Conservation (phyloP, 2,113 vertebrate species). For the rabbit (Oryctolagus cuniculus) region DNA sequence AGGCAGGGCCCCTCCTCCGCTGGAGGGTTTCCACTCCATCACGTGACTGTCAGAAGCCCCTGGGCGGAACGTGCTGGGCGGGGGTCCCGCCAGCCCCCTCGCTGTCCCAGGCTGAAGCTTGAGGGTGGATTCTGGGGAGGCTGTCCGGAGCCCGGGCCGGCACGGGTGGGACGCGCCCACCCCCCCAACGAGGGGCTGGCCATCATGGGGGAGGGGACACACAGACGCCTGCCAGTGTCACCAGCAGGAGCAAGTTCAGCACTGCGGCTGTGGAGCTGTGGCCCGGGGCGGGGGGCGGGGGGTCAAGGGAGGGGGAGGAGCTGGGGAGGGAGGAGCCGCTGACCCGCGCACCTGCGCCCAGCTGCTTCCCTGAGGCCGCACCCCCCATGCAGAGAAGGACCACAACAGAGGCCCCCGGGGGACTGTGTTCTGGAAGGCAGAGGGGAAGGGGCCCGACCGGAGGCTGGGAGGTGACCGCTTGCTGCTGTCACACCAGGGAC, state of each 20-base stretch:
- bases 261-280: accelerated
- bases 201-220: not conserved
- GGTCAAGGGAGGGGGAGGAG: too few species aligned
- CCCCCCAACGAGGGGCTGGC: not conserved
- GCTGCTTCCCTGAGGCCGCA: too few species aligned
- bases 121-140: not conserved
- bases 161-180: not conserved
- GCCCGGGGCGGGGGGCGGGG: too few species aligned
- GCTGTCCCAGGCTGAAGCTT: not conserved
- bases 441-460: accelerated
- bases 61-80: not conserved
- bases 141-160: not conserved
- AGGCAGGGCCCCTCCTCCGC: accelerated
- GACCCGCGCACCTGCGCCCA: too few species aligned
- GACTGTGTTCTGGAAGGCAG: not conserved
- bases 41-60: not conserved
- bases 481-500: accelerated
- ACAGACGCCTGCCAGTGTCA: too few species aligned
- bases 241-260: too few species aligned
- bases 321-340: too few species aligned
- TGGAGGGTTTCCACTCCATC: not conserved
- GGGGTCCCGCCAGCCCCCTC: not conserved
- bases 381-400: not conserved
- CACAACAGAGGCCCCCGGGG: accelerated
- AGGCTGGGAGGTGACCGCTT: not conserved